Evolutionary conservation across 2,888 invertebrate genomes (phyloP).

Genomic region (Melieria omissa): DNA sequence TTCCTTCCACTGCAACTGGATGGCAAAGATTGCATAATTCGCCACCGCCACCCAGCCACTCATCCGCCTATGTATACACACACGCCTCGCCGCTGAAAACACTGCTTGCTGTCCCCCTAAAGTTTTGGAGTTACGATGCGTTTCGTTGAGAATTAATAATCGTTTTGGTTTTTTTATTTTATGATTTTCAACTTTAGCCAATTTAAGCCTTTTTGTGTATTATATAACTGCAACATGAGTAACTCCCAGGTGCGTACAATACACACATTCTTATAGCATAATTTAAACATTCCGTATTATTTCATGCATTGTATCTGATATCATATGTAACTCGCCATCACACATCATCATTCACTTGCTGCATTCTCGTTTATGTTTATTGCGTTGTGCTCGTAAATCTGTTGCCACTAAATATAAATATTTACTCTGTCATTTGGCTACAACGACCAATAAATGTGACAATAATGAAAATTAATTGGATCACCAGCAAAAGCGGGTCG

Average conservation of each 20-base stretch:
- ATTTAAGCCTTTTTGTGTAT: background rate
- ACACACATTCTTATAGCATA: conserved; percentile 1
- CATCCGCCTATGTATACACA: conserved; percentile 17
- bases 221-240: conserved; percentile 24
- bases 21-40: conserved; percentile 28
- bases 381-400: no score
- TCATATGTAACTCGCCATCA: no score
- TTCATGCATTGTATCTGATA: no score
- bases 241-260: conserved; percentile 29
- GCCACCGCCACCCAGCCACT: background rate
- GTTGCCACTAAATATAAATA: no score
- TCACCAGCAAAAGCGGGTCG: no score
- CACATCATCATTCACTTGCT: no score
- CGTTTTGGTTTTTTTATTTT: background rate
- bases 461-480: no score
- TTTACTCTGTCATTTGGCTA: no score
- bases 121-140: background rate
- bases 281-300: background rate
- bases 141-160: background rate
- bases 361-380: no score
- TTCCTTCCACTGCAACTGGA: conserved; percentile 3
- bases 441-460: no score
- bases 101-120: background rate
- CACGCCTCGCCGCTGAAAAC: background rate
- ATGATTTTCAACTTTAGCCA: background rate